phyloP scores from a whole-genome alignment of 2,797 vertebrate genomes.

The Rhinophrynus dorsalis region DNA sequence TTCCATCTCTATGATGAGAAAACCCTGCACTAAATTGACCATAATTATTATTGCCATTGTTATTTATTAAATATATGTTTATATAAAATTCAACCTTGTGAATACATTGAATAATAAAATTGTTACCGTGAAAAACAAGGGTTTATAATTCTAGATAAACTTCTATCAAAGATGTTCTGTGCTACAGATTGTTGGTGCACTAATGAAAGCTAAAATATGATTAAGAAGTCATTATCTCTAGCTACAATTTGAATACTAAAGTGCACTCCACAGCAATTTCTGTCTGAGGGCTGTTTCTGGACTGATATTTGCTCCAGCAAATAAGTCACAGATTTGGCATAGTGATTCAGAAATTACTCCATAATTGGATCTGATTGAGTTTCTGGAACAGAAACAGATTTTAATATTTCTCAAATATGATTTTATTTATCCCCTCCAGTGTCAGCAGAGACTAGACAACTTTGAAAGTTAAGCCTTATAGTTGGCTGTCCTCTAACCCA shows the following conservation, averaged over 20 bases:
- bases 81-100: too few species aligned
- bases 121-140: too few species aligned
- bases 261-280: not conserved
- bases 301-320: conserved; percentile 8
- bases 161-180: too few species aligned
- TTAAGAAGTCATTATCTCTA: conserved; percentile 10
- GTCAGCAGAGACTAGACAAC: not conserved
- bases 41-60: too few species aligned
- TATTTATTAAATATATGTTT: too few species aligned
- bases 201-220: too few species aligned
- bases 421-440: conserved; percentile 11
- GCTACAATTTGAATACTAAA: not conserved
- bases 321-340: conserved; percentile 17
- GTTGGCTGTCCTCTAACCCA: not conserved
- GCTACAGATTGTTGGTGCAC: too few species aligned
- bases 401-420: conserved; percentile 18
- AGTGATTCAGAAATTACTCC: not conserved
- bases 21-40: too few species aligned
- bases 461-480: not conserved
- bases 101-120: too few species aligned
- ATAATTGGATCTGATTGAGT: conserved; percentile 7
- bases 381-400: not conserved
- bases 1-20: too few species aligned
- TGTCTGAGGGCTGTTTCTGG: conserved; percentile 6
- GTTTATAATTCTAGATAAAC: too few species aligned